Base-by-base conservation (phyloP, 2,888 invertebrate genomes). In the Seladonia tumulorum region DNA sequence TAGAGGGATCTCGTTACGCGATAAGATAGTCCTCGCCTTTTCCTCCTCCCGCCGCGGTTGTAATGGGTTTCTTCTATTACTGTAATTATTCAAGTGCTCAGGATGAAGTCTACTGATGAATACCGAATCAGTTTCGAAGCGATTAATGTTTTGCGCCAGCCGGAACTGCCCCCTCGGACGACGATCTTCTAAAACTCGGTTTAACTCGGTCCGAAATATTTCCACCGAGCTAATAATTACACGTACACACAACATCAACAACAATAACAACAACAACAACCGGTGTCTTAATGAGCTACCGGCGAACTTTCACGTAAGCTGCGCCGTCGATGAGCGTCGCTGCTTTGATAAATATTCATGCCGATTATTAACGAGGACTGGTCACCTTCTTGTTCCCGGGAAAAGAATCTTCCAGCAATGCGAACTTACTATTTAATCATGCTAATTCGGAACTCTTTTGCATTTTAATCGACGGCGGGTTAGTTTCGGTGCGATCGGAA, bases 41-140 rank as follows among this genome's bases (percentile, higher is more conserved):
- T n/a, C 39, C 22, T n/a, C 39, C 22, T 39, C 39, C 8, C 10
- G 39, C 22, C 10, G n/a, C 39, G 12, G 68, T 39, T 70, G 35
- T 70, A 70, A 70, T 70, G 35, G 68, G 68, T 73, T 73, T 35
- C 72, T 73, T 45, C 35, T 49, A 49, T 49, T 73, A 49, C 35
- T 25, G 49, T 73, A 73, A 73, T 73, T 73, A 73, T 73, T 49
- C 49, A 35, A 29, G 72, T 49, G 49, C n/a, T 35, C 49, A 22
- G 49, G 49, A 73, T 49, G 72, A 29, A 66, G 66, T 35, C 45
- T 18, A 22, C 49, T 49, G 49, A 73, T 25, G 72, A 73, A 73
- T 73, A 22, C 49, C 22, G 49, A 25, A 49, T 49, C 49, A 72
- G 47, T 72, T 72, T 47, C 29, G 47, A 72, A 47, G 47, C 47